A percentile compares a stretch with the other conserved stretches of the same genome.
Evolutionary conservation across 2,797 vertebrate genomes (phyloP).

Genomic region (Oreortyx pictus): DNA sequence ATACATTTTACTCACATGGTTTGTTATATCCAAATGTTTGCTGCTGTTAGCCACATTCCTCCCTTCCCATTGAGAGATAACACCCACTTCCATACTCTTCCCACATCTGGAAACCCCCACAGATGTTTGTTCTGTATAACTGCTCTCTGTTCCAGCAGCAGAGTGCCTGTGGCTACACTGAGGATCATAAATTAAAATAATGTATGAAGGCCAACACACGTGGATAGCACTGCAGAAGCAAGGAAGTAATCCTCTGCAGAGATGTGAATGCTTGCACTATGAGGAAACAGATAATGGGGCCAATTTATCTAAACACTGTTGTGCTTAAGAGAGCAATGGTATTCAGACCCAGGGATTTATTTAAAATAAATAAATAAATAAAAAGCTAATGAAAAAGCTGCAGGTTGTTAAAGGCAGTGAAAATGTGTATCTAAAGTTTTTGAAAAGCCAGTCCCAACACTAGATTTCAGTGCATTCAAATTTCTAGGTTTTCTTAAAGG

Average conservation of each 20-base stretch:
- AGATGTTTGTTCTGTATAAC: conserved; percentile 50
- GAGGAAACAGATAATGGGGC: conserved; percentile 13
- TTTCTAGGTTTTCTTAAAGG: background rate
- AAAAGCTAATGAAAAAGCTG: background rate
- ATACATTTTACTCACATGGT: background rate
- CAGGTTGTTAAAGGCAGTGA: background rate
- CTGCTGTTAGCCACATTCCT: conserved; percentile 33
- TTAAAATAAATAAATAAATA: background rate
- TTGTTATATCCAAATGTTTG: conserved; percentile 14
- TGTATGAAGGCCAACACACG: background rate
- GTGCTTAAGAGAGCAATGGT: background rate
- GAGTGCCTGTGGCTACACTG: conserved; percentile 1
- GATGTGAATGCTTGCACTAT: background rate
- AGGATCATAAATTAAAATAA: conserved; percentile 42
- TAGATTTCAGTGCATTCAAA: background rate
- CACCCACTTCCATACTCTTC: conserved; percentile 29
- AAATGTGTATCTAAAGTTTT: background rate
- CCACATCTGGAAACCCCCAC: conserved; percentile 58
- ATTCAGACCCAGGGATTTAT: background rate
- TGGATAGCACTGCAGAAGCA: background rate
- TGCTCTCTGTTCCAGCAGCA: conserved; percentile 30
- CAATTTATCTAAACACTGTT: background rate
- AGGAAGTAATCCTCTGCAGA: conserved; percentile 1
- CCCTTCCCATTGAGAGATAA: conserved; percentile 46
- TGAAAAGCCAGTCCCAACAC: background rate